These are phyloP conservation scores for Mechanitis messenoides DNA, from an alignment of 2,888 invertebrate species.

Conservation along the genomic window DNA sequence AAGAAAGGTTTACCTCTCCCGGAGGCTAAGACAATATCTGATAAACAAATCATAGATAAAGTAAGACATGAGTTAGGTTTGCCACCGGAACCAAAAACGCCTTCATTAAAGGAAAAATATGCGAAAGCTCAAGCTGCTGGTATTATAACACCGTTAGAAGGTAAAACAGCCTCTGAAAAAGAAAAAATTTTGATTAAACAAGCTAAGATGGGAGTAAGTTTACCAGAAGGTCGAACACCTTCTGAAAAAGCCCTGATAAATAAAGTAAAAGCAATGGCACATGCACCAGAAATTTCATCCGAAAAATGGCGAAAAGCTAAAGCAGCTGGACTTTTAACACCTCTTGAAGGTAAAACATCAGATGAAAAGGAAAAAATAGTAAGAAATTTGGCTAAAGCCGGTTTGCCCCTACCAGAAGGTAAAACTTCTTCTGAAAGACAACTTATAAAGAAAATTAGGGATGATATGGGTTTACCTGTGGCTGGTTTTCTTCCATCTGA, in stretches of 20 bases:
- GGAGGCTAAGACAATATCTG: slow-evolving; percentile 32
- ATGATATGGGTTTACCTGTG: slow-evolving; percentile 36
- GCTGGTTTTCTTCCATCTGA: slow-evolving; percentile 31
- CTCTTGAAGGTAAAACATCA: slow-evolving; percentile 30
- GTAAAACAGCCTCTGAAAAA: slow-evolving; percentile 35
- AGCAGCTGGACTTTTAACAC: slow-evolving; percentile 24
- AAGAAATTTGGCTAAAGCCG: slow-evolving; percentile 34
- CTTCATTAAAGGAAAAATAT: slow-evolving; percentile 35
- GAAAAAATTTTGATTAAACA: slow-evolving; percentile 26
- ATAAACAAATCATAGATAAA: slow-evolving; percentile 31
- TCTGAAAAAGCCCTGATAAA: slow-evolving; percentile 24
- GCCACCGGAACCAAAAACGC: slow-evolving; percentile 34
- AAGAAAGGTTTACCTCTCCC: slow-evolving; percentile 31
- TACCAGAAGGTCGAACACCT: slow-evolving; percentile 26
- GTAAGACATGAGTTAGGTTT: slow-evolving; percentile 30
- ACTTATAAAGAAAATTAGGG: slow-evolving; percentile 37
- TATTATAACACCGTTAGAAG: slow-evolving; percentile 39
- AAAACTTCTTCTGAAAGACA: slow-evolving; percentile 41
- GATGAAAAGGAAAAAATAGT: slow-evolving; percentile 35
- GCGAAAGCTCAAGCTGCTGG: slow-evolving; percentile 37
- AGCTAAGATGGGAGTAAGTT: slow-evolving; percentile 19
- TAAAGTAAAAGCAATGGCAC: slow-evolving; percentile 12
- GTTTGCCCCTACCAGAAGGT: slow-evolving; percentile 38
- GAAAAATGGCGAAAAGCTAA: slow-evolving; percentile 17
- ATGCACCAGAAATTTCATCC: slow-evolving; percentile 5